A percentile compares a stretch with the other conserved stretches of the same genome.
phyloP scores from a whole-genome alignment of 2,113 vertebrate species.

The Aythya baeri region DNA sequence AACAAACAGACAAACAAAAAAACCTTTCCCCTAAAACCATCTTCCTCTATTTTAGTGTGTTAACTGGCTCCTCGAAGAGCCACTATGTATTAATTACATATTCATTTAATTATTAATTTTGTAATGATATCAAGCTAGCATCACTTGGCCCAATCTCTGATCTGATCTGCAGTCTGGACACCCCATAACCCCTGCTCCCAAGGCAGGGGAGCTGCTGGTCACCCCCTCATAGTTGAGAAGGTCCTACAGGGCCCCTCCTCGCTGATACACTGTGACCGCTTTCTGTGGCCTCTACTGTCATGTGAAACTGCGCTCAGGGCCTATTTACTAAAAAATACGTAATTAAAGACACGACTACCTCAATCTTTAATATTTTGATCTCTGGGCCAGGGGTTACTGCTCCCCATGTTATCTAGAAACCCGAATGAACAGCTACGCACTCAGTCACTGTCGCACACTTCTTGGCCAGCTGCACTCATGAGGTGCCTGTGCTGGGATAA shows the following conservation, averaged over 20 bases:
- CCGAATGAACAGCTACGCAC: fast-evolving
- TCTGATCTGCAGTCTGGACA: not conserved
- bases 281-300: fast-evolving
- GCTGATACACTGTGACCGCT: not conserved
- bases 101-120: too few relatives aligned
- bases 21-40: not conserved
- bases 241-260: not conserved
- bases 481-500: not conserved
- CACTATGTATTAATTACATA: not conserved
- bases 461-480: fast-evolving
- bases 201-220: not conserved
- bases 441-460: not conserved
- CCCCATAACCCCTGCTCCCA: not conserved
- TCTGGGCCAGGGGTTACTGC: not conserved
- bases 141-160: not conserved
- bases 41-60: not conserved
- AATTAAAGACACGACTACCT: not conserved
- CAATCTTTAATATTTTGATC: not conserved
- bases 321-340: fast-evolving
- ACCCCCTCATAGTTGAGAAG: fast-evolving
- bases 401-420: not conserved
- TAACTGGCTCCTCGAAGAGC: not conserved
- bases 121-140: not conserved
- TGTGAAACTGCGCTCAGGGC: not conserved
- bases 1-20: not conserved